Base-by-base conservation (phyloP, 2,888 invertebrate species). In the Actias luna region DNA sequence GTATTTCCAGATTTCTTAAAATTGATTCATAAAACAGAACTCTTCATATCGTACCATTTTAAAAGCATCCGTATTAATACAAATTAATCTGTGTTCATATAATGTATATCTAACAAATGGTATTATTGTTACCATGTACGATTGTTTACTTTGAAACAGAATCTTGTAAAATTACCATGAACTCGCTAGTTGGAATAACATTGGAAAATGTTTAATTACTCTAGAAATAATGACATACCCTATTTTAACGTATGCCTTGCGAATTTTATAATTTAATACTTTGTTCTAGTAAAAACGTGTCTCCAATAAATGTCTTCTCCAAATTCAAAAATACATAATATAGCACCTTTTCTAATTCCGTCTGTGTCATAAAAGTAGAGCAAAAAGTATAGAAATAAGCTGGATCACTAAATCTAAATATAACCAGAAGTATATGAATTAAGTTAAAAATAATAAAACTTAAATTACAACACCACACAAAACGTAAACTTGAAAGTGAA, bases 401-500 rank as follows among this genome's bases (percentile, higher is more conserved):
- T 29, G 50, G 50, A 16, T 16, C n/a, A 52, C 16, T 18, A 35
- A 33, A 7, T 61, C 18, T 61, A 25, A 14, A 36, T 31, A 42
- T 27, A 36, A 18, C 18, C n/a, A 60, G 22, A 52, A 52, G 50
- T 50, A 29, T 60, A 42, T n/a, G n/a, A n/a, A n/a, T 42, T 42
- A 58, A 57, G 31, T 33, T 14, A 18, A 64, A 61, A 62, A 61
- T 58, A 29, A 58, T 42, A 42, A 57, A 82, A 84, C 81, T 82
- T 78, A 84, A 87, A 85, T 82, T 84, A 85, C 88, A 88, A 87
- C 89, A 91, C 89, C 79, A 84, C 87, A 86, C 82, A 80, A 80
- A 82, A 83, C 75, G n/a, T 79, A 80, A 82, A 86, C 79, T 82
- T 81, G 84, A 87, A 87, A 86, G 83, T 85, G 78, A 86, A 85